These are phyloP conservation scores for Molossus alvarezi DNA, from an alignment of 2,797 vertebrate genomes.

Conservation along the genomic window DNA sequence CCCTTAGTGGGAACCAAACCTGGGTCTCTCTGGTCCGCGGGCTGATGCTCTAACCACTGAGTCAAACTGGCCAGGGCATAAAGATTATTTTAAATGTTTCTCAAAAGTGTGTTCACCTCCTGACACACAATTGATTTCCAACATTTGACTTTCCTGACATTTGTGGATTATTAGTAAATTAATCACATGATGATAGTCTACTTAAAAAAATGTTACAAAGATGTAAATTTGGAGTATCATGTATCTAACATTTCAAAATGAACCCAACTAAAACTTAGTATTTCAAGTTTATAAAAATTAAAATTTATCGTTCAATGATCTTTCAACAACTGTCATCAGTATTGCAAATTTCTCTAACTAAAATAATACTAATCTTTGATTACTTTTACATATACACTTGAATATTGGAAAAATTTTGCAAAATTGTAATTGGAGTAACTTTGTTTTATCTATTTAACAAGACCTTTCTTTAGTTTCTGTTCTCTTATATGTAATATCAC, in stretches of 20 bases:
- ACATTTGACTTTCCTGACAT: not conserved
- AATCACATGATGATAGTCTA: not conserved
- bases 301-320: not conserved
- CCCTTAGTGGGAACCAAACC: too few species aligned
- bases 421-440: not conserved
- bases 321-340: not conserved
- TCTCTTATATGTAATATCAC: constrained; percentile 7
- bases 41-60: too few species aligned
- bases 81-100: constrained; percentile 27
- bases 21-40: too few species aligned
- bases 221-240: not conserved
- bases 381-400: not conserved
- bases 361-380: not conserved
- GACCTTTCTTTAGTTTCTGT: not conserved
- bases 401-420: not conserved
- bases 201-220: not conserved
- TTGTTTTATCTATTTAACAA: not conserved
- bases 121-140: not conserved
- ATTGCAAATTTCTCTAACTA: not conserved
- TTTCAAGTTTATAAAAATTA: constrained; percentile 2
- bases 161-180: not conserved
- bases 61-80: not conserved
- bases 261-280: not conserved
- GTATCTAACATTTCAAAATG: not conserved
- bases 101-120: not conserved